Evolutionary conservation across 2,797 vertebrate species (phyloP), one percentile per base, ranked within the genome.

Genomic region (Onychomys torridus): DNA sequence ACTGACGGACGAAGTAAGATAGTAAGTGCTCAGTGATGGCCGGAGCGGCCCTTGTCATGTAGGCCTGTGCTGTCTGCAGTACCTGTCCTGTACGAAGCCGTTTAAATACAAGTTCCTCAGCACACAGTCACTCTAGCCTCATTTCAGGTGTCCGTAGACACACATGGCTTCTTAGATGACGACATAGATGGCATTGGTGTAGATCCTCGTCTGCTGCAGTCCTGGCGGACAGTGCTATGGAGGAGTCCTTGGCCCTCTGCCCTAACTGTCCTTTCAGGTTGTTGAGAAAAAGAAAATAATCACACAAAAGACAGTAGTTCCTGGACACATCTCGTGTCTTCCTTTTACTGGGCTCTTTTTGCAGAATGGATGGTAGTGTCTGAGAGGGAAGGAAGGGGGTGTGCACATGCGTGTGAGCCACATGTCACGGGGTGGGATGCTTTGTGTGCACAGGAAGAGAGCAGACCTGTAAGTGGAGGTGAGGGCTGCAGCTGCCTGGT

Each of bases 381-480:
- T 2, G 6, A 10, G n/a, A 29, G 43, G 75, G 32, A 23, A 17
- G 17, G 43, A 17, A 17, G 6, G 55, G 1, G 1, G 10, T 6
- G 14, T 19, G 19, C 1, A 10, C 0, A 0, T 0, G 1, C 6
- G 2, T 6, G 0, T 0, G 32, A 32, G 52, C 61, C 43, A 0
- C 11, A 0, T 1, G 25, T 12, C 0, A 0, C 19, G 16, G 19
- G 12, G 2, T 25, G 27, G 78, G 55, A 19, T 5, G 34, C 85
- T 43, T 21, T 46, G 11, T 32, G 3, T 2, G 0, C 3, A 0
- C 0, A 10, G 67, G 11, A 25, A 69, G 46, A 55, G 34, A 25
- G 23, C 34, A 71, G 34, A 3, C 0, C 57, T 7, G 23, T 37
- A 13, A 9, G 76, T 43, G 0, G 13, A 40, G 75, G 43, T 34